phyloP scores from a whole-genome alignment of 2,888 invertebrate genomes.

The Zaprionus bogoriensis region DNA sequence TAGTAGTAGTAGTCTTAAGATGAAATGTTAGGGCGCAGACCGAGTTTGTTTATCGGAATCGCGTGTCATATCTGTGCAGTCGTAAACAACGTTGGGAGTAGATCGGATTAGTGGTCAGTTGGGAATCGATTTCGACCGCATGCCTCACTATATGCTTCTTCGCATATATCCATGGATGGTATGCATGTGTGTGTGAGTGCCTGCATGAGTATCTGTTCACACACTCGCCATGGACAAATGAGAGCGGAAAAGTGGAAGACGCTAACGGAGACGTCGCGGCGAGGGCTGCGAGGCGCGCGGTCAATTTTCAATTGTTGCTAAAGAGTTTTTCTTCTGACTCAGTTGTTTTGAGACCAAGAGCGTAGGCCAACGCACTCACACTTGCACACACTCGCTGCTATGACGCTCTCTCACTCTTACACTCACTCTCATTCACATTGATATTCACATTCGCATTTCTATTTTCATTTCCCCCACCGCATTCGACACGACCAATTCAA shows the following conservation, averaged over 20 bases:
- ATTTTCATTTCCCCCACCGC: not conserved
- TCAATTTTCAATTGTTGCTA: constrained; percentile 64
- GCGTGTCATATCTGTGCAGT: constrained; percentile 1
- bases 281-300: constrained; percentile 18
- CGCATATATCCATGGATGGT: not conserved
- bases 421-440: constrained; percentile 13
- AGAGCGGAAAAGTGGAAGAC: not conserved
- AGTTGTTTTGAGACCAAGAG: constrained; percentile 23
- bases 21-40: not conserved
- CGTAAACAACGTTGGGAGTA: not conserved
- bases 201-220: constrained; percentile 47
- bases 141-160: not conserved
- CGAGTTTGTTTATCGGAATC: constrained; percentile 33
- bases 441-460: not conserved
- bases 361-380: constrained; percentile 5
- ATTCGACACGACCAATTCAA: constrained; percentile 24
- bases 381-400: not conserved
- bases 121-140: constrained; percentile 14
- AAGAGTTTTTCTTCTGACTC: constrained; percentile 58
- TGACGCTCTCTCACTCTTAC: constrained; percentile 15
- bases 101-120: constrained; percentile 32
- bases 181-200: not conserved
- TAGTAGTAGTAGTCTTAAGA: no score
- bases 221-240: constrained; percentile 2
- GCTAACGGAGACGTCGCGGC: not conserved